Evolutionary conservation across 2,797 vertebrate genomes (phyloP), one percentile per base, ranked within the genome.

Genomic region (Enteromius viviparus): DNA sequence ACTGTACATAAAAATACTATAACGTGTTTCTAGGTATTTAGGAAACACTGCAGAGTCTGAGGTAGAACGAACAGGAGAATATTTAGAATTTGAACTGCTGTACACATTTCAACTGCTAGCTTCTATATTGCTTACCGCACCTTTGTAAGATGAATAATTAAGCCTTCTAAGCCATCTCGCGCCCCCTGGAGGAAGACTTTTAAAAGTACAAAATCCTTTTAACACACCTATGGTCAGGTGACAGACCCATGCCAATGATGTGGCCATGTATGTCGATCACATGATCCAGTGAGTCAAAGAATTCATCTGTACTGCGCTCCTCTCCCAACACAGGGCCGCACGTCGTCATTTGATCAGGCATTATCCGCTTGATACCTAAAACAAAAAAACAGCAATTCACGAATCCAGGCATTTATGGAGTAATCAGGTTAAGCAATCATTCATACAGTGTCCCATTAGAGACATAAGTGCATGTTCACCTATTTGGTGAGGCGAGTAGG

Each of bases 211-310:
- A 49, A 17, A 72, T 58, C 21, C 4, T 78, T 21, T 21, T n/a
- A 21, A 42, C 86, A 82, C 58, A 97, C 98, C 98, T 97, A 93
- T 99, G 96, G 93, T 99, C 98, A 0, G 98, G 98, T 60, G 98
- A 99, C 82, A 99, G 96, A 42, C 98, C 98, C 98, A 99, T 99
- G 84, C 98, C 98, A 0, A 99, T 97, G 87, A 99, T 97, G 90
- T 99, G 97, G 3, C 98, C 98, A 0, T 98, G 98, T 88, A 99
- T 96, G 78, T 99, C 98, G 0, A 99, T 98, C 70, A 99, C 96
- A 0, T 99, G 96, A 91, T 99, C 98, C 81, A 99, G 89, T 0
- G 97, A 96, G 34, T 99, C 98, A 3, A 99, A 99, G 91, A 99
- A 99, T 89, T 97, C 96, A 0, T 98, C 96, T 0, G 96, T 93